Conservation (phyloP, 1,140 invertebrate species). For the Micrasema longulum region DNA sequence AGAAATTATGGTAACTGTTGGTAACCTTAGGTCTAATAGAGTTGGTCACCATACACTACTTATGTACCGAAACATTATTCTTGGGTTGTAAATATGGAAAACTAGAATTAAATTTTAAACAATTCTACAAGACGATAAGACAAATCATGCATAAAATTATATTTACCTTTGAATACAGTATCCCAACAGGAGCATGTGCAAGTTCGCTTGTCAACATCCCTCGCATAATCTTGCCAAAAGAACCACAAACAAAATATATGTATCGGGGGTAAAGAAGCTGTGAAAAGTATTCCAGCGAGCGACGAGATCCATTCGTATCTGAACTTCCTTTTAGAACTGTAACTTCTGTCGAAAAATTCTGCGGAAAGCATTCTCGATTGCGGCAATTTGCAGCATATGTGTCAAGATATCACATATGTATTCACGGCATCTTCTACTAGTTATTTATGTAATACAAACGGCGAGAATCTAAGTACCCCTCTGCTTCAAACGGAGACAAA, state of each 20-base stretch:
- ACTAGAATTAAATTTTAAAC: too few species aligned
- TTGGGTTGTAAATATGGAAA: too few species aligned
- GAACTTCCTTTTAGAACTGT: constrained; percentile 38
- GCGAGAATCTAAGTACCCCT: not conserved
- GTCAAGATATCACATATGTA: constrained; percentile 14
- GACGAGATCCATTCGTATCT: constrained; percentile 46
- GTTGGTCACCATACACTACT: too few species aligned
- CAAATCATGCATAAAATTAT: too few species aligned
- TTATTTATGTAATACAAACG: constrained; percentile 3
- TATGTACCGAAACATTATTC: too few species aligned
- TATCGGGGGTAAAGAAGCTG: constrained; percentile 68
- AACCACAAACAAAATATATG: constrained; percentile 76
- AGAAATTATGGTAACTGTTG: too few species aligned
- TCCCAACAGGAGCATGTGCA: constrained; percentile 87
- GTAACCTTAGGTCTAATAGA: too few species aligned
- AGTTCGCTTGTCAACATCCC: constrained; percentile 73
- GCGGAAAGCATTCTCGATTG: constrained; percentile 25
- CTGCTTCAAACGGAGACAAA: constrained; percentile 9
- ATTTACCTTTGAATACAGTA: constrained; percentile 81
- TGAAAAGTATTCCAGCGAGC: constrained; percentile 50
- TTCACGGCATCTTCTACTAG: constrained; percentile 26
- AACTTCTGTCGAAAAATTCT: constrained; percentile 33
- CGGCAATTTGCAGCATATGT: constrained; percentile 6
- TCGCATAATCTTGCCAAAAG: constrained; percentile 79
- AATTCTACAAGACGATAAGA: too few species aligned